phyloP scores from a whole-genome alignment of 1,140 invertebrate species.

The Periplaneta americana region DNA sequence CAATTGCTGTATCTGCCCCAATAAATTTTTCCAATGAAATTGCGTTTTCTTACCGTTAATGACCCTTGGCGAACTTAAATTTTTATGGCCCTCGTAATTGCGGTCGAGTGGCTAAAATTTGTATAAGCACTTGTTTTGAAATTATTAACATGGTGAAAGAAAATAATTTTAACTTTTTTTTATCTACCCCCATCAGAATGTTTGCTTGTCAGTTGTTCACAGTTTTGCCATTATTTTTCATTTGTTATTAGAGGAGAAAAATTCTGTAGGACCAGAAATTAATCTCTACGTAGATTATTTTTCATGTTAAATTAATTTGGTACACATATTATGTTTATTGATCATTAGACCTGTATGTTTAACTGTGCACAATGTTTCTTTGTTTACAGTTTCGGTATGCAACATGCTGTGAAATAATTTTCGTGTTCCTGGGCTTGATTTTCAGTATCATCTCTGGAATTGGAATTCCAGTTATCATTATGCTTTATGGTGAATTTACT shows the following conservation, averaged over 20 bases:
- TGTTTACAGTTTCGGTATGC: constrained; percentile 54
- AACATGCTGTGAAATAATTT: constrained; percentile 46
- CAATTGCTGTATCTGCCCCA: too few relatives aligned
- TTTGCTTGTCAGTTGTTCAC: background rate
- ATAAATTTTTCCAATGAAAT: too few relatives aligned
- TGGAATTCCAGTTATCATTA: constrained; percentile 53
- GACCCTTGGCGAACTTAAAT: too few relatives aligned
- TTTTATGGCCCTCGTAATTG: too few relatives aligned
- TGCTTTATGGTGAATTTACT: constrained; percentile 65
- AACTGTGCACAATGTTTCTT: background rate
- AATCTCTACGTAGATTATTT: background rate
- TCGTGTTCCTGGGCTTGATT: constrained; percentile 47
- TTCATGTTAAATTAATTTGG: background rate
- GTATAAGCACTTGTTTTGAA: too few relatives aligned
- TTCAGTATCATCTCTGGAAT: constrained; percentile 52
- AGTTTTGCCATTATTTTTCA: too few relatives aligned
- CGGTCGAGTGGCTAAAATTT: too few relatives aligned
- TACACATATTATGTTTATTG: background rate
- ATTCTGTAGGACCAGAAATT: background rate
- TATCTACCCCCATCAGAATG: too few relatives aligned
- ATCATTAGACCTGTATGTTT: background rate
- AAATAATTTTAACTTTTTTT: too few relatives aligned
- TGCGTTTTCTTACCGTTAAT: too few relatives aligned
- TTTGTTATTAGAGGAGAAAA: too few relatives aligned
- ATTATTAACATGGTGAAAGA: too few relatives aligned